Percentiles rank a stretch among this genome's conserved stretches.
phyloP scores from a whole-genome alignment of 1,140 invertebrate genomes.

The Cylas formicarius region DNA sequence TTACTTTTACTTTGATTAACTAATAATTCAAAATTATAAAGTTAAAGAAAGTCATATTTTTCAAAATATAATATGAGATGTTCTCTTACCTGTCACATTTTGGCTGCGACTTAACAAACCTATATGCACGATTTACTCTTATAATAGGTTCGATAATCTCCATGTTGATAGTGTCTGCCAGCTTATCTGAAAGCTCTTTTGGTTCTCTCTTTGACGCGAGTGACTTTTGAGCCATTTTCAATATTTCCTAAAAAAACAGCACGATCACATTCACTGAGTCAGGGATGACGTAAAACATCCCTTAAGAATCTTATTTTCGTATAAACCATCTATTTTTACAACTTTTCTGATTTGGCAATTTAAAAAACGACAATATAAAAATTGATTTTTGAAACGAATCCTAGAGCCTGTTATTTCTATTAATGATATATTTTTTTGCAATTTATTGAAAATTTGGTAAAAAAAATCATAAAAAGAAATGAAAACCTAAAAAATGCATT shows the following conservation, averaged over 20 bases:
- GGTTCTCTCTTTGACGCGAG: conserved; percentile 51
- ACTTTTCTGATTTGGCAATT: too few species aligned
- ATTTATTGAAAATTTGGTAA: too few species aligned
- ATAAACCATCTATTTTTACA: neutral
- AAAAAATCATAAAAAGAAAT: too few species aligned
- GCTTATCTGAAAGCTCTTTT: conserved; percentile 61
- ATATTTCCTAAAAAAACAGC: conserved; percentile 49
- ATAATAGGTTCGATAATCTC: conserved; percentile 71
- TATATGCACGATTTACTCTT: conserved; percentile 66
- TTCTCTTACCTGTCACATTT: conserved; percentile 54
- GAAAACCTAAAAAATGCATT: too few species aligned
- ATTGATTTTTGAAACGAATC: too few species aligned
- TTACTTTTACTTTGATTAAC: too few species aligned
- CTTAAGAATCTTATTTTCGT: neutral
- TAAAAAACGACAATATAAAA: too few species aligned
- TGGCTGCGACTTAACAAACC: conserved; percentile 58
- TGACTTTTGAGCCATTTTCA: conserved; percentile 60
- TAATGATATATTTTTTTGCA: too few species aligned
- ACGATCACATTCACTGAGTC: neutral
- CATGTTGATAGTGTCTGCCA: conserved; percentile 70
- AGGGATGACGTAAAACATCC: too few species aligned
- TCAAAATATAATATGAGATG: neutral
- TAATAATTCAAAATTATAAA: too few species aligned
- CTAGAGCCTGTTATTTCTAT: too few species aligned
- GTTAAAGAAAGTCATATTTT: neutral